Percentiles rank a stretch among this genome's conserved stretches.
Evolutionary conservation across 2,888 invertebrate species (phyloP).

Genomic region (Drosophila falleni): DNA sequence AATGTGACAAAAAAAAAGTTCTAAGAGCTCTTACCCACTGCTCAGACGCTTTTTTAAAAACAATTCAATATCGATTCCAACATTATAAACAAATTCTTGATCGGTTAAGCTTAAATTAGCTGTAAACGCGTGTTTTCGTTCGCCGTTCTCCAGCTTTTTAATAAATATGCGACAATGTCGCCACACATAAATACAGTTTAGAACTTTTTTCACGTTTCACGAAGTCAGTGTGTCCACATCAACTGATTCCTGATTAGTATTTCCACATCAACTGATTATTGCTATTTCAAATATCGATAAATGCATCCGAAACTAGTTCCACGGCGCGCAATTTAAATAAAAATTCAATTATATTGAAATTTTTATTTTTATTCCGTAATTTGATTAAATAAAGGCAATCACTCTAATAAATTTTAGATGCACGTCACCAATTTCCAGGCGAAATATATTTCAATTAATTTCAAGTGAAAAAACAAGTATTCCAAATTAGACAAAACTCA

Average conservation of each 20-base stretch:
- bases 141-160: slow-evolving; percentile 73
- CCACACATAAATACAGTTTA: slow-evolving; percentile 64
- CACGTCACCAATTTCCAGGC: too few relatives aligned
- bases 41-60: slow-evolving; percentile 81
- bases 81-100: slow-evolving; percentile 85
- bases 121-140: slow-evolving; percentile 69
- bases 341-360: too few relatives aligned
- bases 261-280: slow-evolving; percentile 31
- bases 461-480: too few relatives aligned
- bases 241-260: slow-evolving; percentile 40
- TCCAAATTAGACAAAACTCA: too few relatives aligned
- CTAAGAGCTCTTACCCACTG: slow-evolving; percentile 82
- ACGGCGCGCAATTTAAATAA: background rate
- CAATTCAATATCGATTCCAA: slow-evolving; percentile 84
- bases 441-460: too few relatives aligned
- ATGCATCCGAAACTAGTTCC: background rate
- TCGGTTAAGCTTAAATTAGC: slow-evolving; percentile 83
- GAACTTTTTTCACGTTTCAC: slow-evolving; percentile 63
- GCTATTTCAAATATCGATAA: slow-evolving; percentile 30
- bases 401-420: too few relatives aligned
- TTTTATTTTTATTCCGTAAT: too few relatives aligned
- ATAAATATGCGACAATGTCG: slow-evolving; percentile 70
- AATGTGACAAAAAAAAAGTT: slow-evolving; percentile 55
- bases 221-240: slow-evolving; percentile 45
- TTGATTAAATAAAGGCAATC: too few relatives aligned